Conservation (phyloP, 2,113 vertebrate species). For the Crocuta crocuta region DNA sequence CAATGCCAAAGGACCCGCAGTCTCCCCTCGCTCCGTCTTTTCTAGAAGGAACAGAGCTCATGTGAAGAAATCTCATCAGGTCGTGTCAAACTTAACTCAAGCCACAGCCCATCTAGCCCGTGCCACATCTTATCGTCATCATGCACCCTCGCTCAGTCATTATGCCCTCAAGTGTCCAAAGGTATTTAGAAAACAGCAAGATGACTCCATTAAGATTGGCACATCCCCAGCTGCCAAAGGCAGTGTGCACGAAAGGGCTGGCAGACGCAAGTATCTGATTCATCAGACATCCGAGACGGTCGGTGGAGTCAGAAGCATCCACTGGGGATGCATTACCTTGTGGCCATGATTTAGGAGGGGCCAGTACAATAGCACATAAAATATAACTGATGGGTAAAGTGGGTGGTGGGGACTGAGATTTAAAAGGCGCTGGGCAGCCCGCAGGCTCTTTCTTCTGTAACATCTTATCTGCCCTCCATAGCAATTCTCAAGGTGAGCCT, state of each 20-base stretch:
- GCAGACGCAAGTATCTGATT: not conserved
- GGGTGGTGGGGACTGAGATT: accelerated
- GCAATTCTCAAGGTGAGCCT: not conserved
- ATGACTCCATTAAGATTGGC: slow-evolving; percentile 73
- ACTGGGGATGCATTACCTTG: not conserved
- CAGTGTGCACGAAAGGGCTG: not conserved
- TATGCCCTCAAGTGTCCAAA: slow-evolving; percentile 49
- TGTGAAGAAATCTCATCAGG: slow-evolving; percentile 49
- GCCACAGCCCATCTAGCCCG: not conserved
- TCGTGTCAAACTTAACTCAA: slow-evolving; percentile 13
- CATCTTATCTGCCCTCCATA: not conserved
- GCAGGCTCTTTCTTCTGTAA: not conserved
- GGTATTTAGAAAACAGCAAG: slow-evolving; percentile 67
- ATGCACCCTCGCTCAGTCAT: not conserved
- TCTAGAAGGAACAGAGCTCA: slow-evolving; percentile 16
- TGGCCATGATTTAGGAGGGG: not conserved
- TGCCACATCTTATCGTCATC: slow-evolving; percentile 43
- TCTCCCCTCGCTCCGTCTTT: not conserved
- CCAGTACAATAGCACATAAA: not conserved
- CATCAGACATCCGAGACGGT: not conserved
- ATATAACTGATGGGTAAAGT: not conserved
- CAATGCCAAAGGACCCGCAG: slow-evolving; percentile 20
- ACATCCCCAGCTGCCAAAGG: slow-evolving; percentile 36
- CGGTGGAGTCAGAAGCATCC: not conserved
- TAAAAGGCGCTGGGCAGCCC: accelerated